Base-by-base conservation (phyloP, 2,888 invertebrate species). In the Agrochola circellaris region DNA sequence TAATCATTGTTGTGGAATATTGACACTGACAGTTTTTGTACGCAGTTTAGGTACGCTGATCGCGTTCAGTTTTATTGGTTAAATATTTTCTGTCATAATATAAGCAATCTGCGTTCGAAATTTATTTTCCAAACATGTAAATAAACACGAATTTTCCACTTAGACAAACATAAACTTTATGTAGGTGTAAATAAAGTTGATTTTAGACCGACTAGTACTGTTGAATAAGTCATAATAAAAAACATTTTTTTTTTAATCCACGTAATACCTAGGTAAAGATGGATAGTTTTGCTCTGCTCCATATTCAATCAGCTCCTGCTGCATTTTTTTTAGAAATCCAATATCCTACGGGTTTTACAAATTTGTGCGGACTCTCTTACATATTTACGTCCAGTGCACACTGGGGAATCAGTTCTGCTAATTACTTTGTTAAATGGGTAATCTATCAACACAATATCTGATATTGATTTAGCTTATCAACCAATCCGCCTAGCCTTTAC, bases 391-490 rank as follows among this genome's bases (percentile, higher is more conserved):
- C 45, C 2, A 66, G 20, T 66, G 20, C 5, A 23, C 20, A 7
- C 13, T 48, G 15, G 11, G 20, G 45, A 38, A 56, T 62, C 1
- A 30, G 23, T 56, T 48, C 15, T 38, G 48, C 56, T 62, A 74
- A 73, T 78, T 42, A 30, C 38, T 73, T 78, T 51, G 4, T 0
- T 38, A 7, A 64, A 73, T 42, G n/a, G 20, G 8, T 62, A 20
- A 62, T 62, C 9, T 3, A 62, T 61, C 23, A 60, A 13, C 5
- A 7, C 20, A 54, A 62, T 2, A 54, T 61, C 13, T 54, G 17
- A 6, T 51, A 34, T 42, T 68, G 17, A 17, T 54, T 20, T 6
- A 26, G 30, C 13, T 30, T 1, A 30, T 51, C 34, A 51, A 60
- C 20, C n/a, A n/a, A n/a, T n/a, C n/a, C n/a, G n/a, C n/a, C n/a